Percentiles rank a stretch among this genome's conserved stretches.
phyloP scores from a whole-genome alignment of 2,113 vertebrate species.

The Caranx melampygus region DNA sequence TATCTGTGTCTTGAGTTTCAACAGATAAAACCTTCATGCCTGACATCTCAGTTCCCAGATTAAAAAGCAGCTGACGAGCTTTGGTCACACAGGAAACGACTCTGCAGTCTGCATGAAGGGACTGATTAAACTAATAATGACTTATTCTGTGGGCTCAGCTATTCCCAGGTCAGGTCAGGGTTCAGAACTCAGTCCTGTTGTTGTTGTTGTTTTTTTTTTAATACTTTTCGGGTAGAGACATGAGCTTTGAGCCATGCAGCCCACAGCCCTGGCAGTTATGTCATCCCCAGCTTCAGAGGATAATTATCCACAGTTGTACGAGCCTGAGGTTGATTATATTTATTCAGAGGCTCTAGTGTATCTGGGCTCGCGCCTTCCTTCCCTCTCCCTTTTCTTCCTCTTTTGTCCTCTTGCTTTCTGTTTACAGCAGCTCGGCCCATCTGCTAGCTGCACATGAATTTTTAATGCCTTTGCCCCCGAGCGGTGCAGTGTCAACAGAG shows the following conservation, averaged over 20 bases:
- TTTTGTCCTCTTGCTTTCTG: slow-evolving; percentile 12
- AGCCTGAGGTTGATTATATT: slow-evolving; percentile 37
- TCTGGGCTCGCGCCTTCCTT: neutral
- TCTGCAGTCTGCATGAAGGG: neutral
- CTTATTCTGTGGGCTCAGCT: neutral
- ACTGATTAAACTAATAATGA: neutral
- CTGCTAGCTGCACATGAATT: slow-evolving; percentile 57
- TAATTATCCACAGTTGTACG: slow-evolving; percentile 14
- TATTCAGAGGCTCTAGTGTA: neutral
- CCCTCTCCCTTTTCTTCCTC: neutral
- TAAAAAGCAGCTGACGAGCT: neutral
- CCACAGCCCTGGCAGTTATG: neutral
- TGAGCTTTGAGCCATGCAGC: neutral
- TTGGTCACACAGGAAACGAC: neutral
- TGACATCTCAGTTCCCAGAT: neutral
- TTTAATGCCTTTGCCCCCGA: slow-evolving; percentile 56
- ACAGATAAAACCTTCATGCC: neutral
- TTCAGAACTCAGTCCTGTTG: neutral
- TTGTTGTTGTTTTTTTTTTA: neutral
- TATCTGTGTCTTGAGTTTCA: neutral
- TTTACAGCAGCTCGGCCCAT: slow-evolving; percentile 28
- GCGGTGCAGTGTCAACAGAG: slow-evolving; percentile 44
- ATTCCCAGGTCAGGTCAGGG: slow-evolving; percentile 1
- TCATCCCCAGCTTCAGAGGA: slow-evolving; percentile 14
- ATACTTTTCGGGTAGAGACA: neutral